These are phyloP conservation scores for Sinelater perroti DNA, from an alignment of 2,888 invertebrate species.

Conservation along the genomic window DNA sequence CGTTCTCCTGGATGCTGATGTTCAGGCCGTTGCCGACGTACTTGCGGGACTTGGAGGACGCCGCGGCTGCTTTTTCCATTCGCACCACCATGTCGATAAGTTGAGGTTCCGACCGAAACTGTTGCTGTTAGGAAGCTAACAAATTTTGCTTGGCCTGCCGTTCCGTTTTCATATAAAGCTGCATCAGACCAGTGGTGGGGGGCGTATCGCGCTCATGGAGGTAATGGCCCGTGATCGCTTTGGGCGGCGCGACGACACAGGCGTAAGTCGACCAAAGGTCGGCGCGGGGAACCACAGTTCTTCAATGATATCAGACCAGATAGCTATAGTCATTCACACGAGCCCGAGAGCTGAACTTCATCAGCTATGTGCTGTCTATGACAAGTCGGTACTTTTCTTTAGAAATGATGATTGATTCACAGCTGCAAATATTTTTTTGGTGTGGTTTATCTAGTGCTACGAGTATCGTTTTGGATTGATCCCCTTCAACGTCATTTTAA, in stretches of 20 bases:
- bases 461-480: too few relatives aligned
- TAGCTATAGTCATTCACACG: too few relatives aligned
- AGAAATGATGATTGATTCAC: too few relatives aligned
- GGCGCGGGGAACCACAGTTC: slow-evolving; percentile 33
- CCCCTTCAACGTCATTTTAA: too few relatives aligned
- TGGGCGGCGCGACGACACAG: slow-evolving; percentile 5
- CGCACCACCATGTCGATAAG: slow-evolving; percentile 13
- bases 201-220: slow-evolving; percentile 3
- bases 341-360: too few relatives aligned
- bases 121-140: background rate
- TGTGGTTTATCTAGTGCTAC: too few relatives aligned
- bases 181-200: slow-evolving; percentile 5
- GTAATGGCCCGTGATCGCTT: slow-evolving; percentile 16
- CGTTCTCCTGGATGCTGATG: slow-evolving; percentile 31
- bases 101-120: background rate
- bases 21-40: slow-evolving; percentile 36
- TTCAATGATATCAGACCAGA: too few relatives aligned
- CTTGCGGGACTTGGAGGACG: slow-evolving; percentile 26
- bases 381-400: too few relatives aligned
- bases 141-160: background rate
- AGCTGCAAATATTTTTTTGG: too few relatives aligned
- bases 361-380: too few relatives aligned
- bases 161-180: background rate
- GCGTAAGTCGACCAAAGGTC: slow-evolving; percentile 17
- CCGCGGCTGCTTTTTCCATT: slow-evolving; percentile 4